Conservation (phyloP, 2,113 vertebrate genomes). For the Bos javanicus region DNA sequence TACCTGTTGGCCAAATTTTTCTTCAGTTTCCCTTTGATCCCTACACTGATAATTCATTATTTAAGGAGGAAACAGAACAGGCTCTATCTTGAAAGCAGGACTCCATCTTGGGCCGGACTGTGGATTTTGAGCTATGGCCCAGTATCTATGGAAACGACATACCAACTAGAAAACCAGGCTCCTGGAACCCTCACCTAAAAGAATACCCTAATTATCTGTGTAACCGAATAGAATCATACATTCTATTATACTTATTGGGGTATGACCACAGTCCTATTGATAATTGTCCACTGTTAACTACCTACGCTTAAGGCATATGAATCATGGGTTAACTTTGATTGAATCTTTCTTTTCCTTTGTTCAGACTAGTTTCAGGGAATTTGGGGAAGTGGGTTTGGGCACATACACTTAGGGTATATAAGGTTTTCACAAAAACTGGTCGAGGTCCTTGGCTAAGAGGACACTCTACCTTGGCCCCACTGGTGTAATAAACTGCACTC, state of each 20-base stretch:
- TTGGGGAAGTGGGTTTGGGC: not conserved
- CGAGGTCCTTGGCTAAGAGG: not conserved
- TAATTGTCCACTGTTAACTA: not conserved
- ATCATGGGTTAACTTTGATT: not conserved
- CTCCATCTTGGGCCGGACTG: not conserved
- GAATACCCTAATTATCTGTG: not conserved
- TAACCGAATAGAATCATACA: not conserved
- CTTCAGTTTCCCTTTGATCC: not conserved
- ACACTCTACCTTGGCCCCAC: not conserved
- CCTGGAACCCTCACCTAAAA: not conserved
- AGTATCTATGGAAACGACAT: not conserved
- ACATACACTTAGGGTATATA: not conserved
- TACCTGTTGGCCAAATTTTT: not conserved
- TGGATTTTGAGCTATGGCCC: not conserved
- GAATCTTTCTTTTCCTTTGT: not conserved
- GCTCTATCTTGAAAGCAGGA: not conserved
- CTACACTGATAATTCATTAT: not conserved
- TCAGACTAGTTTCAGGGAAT: not conserved
- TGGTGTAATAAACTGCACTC: not conserved
- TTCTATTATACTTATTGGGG: not conserved
- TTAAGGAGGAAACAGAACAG: not conserved
- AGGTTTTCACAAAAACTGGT: not conserved
- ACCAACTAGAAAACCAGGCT: not conserved
- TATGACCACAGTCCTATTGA: not conserved
- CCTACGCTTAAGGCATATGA: not conserved